Evolutionary conservation across 1,140 invertebrate species (phyloP), one percentile per base, ranked within the genome.

Genomic region (Orius insidiosus): DNA sequence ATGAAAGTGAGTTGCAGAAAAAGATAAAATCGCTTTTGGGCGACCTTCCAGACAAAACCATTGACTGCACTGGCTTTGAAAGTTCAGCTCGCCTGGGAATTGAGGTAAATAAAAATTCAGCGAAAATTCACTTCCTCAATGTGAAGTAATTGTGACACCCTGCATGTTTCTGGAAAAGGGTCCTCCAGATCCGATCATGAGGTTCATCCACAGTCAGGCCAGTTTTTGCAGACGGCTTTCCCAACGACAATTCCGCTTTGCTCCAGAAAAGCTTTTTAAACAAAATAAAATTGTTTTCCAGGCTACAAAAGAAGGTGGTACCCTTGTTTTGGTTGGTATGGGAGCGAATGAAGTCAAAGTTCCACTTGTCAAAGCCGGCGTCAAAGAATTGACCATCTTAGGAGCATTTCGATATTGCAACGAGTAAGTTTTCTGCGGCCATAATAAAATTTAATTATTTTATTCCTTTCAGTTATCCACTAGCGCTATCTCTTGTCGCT

Each of bases 381-480:
- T 75, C 0, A 63, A 81, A 48, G 92, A 96, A 70, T 77, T 97
- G 5, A 87, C 94, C 60, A 87, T 97, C 46, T 70, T 75, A 56
- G 90, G 90, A 38, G 75, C 87, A 18, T 95, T 96, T 63, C 72
- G 90, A 64, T 95, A 94, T 60, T 78, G 70, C 36, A 93, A 95
- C 65, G 84, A 87, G 82, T 87, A 64, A n/a, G n/a, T n/a, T n/a
- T n/a, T n/a, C n/a, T n/a, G n/a, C n/a, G n/a, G n/a, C n/a, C n/a
- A n/a, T n/a, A 36, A 36, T 11, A 3, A 36, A 11, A 15, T 36
- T 36, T 36, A n/a, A 15, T 11, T 15, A 36, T 36, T 36, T 36
- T 36, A 3, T 3, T n/a, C 9, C 14, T n/a, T 36, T 36, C 57
- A 88, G 85, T 56, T 96, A 96, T 64, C 72, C 78, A 2, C 75